phyloP scores from a whole-genome alignment of 2,888 invertebrate species.

The Clanis bilineata region DNA sequence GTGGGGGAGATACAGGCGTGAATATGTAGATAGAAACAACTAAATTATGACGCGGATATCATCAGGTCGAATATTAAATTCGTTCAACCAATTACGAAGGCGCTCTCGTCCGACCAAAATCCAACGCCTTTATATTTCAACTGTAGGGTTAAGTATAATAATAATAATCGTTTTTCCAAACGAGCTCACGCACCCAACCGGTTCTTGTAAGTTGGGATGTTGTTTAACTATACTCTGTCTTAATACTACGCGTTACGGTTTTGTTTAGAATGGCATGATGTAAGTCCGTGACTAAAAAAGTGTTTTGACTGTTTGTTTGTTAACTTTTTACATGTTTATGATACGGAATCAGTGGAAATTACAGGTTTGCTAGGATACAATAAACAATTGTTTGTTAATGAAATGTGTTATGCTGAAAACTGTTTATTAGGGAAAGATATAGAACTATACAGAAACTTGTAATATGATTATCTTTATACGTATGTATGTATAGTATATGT shows the following conservation, averaged over 20 bases:
- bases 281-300: conserved; percentile 27
- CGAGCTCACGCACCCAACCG: conserved; percentile 66
- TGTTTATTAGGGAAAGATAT: background rate
- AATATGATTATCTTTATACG: too few relatives aligned
- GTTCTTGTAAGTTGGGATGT: conserved; percentile 33
- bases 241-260: conserved; percentile 21
- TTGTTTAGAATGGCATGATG: background rate
- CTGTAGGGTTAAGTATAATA: conserved; percentile 37
- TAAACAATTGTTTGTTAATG: background rate
- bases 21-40: too few relatives aligned
- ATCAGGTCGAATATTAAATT: conserved; percentile 14
- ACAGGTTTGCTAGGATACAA: background rate
- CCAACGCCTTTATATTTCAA: conserved; percentile 49
- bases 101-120: conserved; percentile 51
- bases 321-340: conserved; percentile 29
- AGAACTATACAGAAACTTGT: too few relatives aligned
- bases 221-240: conserved; percentile 28
- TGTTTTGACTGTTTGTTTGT: conserved; percentile 36
- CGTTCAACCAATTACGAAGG: conserved; percentile 43
- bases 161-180: conserved; percentile 68
- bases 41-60: background rate
- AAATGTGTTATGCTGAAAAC: background rate
- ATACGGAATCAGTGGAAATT: conserved; percentile 16
- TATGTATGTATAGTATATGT: too few relatives aligned
- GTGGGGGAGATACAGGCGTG: too few relatives aligned